Evolutionary conservation across 2,888 invertebrate genomes (phyloP), one percentile per base, ranked within the genome.

Genomic region (Anoplius nigerrimus): DNA sequence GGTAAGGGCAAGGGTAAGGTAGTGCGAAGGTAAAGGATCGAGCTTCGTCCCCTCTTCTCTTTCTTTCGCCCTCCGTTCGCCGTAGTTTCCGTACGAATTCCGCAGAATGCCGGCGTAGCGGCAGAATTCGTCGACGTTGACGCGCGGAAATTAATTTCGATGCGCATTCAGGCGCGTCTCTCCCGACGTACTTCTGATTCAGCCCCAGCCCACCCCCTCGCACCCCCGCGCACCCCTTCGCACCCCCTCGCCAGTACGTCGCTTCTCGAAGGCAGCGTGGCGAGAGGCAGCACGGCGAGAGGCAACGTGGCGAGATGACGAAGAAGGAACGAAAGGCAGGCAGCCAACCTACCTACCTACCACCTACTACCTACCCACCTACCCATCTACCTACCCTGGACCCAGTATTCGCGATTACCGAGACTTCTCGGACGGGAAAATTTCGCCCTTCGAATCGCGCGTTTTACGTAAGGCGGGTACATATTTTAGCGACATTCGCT

Each of bases 401-500:
- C 24, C 21, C 27, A 24, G 54, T 54, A 54, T 54, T 22, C 54
- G 16, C 34, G 27, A 21, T 13, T 59, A 45, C 52, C 20, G 34
- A 3, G 34, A 34, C 11, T 34, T 34, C 34, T 51, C 20, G 56
- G 15, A 52, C 15, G 46, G 62, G 65, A 66, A 62, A 79, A 79
- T 79, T 72, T 69, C 71, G 57, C 56, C 64, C 66, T 72, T 71
- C 66, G 70, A 76, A 72, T 79, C 66, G 64, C 72, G 69, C 64
- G 54, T 69, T 71, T 73, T 69, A 71, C 63, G 63, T 69, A 69
- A 69, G 72, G 52, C 63, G 78, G 74, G 77, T 78, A 73, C 78
- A 81, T 82, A 83, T 80, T 83, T 82, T 74, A 81, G 79, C 68
- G 74, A 69, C 74, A 78, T 73, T 70, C 70, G 64, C 79, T 64